Evolutionary conservation across 1,140 invertebrate genomes (phyloP).

Genomic region (Polyergus mexicanus): DNA sequence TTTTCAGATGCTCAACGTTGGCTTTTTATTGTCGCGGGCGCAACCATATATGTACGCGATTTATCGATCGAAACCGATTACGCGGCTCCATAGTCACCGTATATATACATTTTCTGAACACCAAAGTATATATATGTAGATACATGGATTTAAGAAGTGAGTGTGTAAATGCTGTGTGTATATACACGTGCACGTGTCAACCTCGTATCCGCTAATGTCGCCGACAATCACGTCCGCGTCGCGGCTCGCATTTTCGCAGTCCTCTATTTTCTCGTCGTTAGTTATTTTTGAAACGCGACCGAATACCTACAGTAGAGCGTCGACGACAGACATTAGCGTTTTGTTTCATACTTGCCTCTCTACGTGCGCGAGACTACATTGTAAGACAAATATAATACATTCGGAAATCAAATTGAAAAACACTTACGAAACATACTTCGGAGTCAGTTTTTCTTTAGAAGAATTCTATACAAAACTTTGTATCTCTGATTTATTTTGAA

Average conservation of each 20-base stretch:
- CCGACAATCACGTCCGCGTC: slow-evolving; percentile 13
- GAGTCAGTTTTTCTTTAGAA: not conserved
- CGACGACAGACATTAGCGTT: slow-evolving; percentile 11
- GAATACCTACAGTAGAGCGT: not conserved
- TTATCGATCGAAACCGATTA: slow-evolving; percentile 68
- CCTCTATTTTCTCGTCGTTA: slow-evolving; percentile 48
- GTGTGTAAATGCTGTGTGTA: not conserved
- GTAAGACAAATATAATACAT: not conserved
- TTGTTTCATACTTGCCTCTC: not conserved
- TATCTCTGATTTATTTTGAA: not conserved
- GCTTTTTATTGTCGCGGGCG: slow-evolving; percentile 22
- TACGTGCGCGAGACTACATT: not conserved
- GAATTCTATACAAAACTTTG: not conserved
- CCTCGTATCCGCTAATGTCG: slow-evolving; percentile 55
- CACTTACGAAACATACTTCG: not conserved
- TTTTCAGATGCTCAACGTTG: slow-evolving; percentile 25
- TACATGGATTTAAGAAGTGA: not conserved
- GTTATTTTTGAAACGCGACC: slow-evolving; percentile 55
- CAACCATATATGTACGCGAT: slow-evolving; percentile 48
- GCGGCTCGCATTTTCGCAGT: slow-evolving; percentile 40
- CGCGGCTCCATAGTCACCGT: slow-evolving; percentile 14
- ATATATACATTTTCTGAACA: slow-evolving; percentile 45
- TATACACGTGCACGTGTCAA: slow-evolving; percentile 63
- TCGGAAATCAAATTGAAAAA: not conserved
- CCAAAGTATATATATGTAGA: not conserved